Base-by-base conservation (phyloP, 2,797 vertebrate genomes). In the Lithobates pipiens region DNA sequence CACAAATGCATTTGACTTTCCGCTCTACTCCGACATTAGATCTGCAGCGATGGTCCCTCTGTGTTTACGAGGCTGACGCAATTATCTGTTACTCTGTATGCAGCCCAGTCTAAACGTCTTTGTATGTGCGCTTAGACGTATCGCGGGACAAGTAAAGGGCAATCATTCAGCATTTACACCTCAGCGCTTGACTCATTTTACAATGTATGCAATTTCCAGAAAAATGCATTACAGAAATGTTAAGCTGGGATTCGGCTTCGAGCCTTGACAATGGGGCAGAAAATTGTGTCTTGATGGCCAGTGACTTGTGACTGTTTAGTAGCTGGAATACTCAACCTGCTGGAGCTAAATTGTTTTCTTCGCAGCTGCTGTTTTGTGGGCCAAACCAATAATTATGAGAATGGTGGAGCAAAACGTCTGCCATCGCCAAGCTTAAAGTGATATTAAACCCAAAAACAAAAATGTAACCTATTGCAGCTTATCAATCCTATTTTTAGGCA, bases 21-120 rank as follows among this genome's bases (percentile, higher is more conserved):
- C 39, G 44, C 65, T 9, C 13, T 15, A 25, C 77, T 18, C 34
- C 70, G 18, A 71, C 36, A 36, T 46, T 5, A 61, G 18, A 27
- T 85, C 25, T 36, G 18, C 46, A 46, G 72, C 46, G 34, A 50
- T 18, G 70, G 54, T 42, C 36, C 72, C 11, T 27, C 50, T n/a
- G n/a, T 34, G 80, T 76, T 71, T 71, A 76, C 70, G 54, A 39
- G 57, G 18, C 32, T 86, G 73, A 76, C 73, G 69, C 76, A 39
- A 72, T 86, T 82, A 86, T 81, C 54, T 78, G 39, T 85, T 80
- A 57, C 63, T 81, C 71, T 71, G 25, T 46, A 25, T 82, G 79
- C 75, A 73, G 61, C 8, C 39, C 65, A 39, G 57, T 80, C 80
- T 82, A 86, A 86, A 86, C 65, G 77, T 65, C 39, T 75, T 67